Evolutionary conservation across 1,140 invertebrate genomes (phyloP).

Genomic region (Drosophila pruinosa): DNA sequence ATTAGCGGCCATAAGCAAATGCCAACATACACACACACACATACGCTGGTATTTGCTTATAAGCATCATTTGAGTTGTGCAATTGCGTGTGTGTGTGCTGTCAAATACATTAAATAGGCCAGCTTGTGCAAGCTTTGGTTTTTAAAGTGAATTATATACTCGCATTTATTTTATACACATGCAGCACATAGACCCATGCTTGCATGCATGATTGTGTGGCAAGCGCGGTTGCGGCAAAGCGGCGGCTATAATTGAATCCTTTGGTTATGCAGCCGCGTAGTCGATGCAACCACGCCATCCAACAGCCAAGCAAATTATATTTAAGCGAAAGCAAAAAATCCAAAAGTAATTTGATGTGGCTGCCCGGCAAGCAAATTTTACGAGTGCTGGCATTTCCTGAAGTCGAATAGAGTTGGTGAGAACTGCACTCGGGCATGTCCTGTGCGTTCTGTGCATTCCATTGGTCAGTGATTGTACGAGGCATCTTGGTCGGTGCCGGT

Average conservation of each 20-base stretch:
- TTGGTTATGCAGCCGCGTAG: constrained; percentile 43
- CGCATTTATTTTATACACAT: background rate
- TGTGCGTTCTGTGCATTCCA: constrained; percentile 16
- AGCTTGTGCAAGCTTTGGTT: constrained; percentile 8
- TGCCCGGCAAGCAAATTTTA: constrained; percentile 53
- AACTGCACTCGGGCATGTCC: background rate
- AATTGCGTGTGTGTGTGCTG: background rate
- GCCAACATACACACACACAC: background rate
- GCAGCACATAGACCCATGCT: background rate
- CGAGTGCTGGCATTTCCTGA: constrained; percentile 9
- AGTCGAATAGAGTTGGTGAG: background rate
- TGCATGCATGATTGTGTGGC: background rate
- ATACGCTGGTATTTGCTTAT: constrained; percentile 10
- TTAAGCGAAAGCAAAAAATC: constrained; percentile 52
- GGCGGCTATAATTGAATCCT: constrained; percentile 72
- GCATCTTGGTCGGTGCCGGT: background rate
- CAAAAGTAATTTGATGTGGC: constrained; percentile 45
- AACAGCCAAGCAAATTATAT: constrained; percentile 59
- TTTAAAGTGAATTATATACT: constrained; percentile 1
- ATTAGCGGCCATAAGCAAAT: background rate
- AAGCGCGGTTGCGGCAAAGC: constrained; percentile 11
- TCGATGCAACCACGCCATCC: background rate
- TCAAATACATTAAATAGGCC: constrained; percentile 18
- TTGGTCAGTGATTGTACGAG: constrained; percentile 23
- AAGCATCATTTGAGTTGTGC: background rate